Evolutionary conservation across 1,140 invertebrate species (phyloP), one percentile per base, ranked within the genome.

Genomic region (Scaptodrosophila lebanonensis): DNA sequence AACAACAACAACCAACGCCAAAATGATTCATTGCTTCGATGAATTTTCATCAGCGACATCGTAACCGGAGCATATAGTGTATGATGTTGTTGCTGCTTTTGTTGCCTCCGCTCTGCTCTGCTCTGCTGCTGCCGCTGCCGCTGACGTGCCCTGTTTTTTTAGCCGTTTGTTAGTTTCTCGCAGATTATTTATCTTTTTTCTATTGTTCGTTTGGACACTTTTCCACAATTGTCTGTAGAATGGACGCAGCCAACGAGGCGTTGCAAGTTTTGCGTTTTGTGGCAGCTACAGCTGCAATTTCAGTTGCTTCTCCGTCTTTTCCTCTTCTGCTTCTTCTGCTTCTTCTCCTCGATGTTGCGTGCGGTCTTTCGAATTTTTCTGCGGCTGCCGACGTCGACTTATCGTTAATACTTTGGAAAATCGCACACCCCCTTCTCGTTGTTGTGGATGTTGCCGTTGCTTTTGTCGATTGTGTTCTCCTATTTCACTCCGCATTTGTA

Each of bases 361-460:
- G 77, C 77, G 73, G 84, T 84, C 84, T 82, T 84, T 84, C 63
- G 84, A 84, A 82, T 84, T 82, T 83, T 84, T 73, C 61, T 84
- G 82, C n/a, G n/a, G n/a, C n/a, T n/a, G n/a, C n/a, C n/a, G n/a
- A n/a, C n/a, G n/a, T 60, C 64, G 79, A 84, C 79, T 84, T 84
- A 84, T 84, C 79, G 69, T 62, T 66, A 69, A 66, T 77, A 63
- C 66, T 66, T 84, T 82, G 79, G 57, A 57, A 84, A 70, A 73
- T 79, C 61, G 20, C 36, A 33, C 38, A 3, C 9, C 9, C 17
- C 17, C 4, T 38, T 9, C 8, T 8, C 17, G 48, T 51, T 39
- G 20, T 51, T 16, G 76, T 84, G 64, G 51, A 70, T 64, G 75
- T 67, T 68, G 60, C 45, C 59, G 62, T 63, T 67, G 72, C 75